Percentiles rank a stretch among this genome's conserved stretches.
phyloP scores from a whole-genome alignment of 2,888 invertebrate species.

The Sceliomorpha sp. region DNA sequence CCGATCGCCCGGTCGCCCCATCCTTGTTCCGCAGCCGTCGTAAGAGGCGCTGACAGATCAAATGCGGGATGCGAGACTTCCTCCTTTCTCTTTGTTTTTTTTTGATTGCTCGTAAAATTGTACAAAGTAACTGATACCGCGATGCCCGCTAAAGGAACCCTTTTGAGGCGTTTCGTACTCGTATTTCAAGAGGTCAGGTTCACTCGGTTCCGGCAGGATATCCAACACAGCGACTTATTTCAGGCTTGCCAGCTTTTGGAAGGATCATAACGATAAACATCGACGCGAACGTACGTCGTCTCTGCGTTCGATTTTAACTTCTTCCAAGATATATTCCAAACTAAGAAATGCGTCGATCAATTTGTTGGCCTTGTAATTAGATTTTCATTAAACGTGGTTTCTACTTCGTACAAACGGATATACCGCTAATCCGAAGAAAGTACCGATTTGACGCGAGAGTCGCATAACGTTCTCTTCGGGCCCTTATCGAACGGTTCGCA shows the following conservation, averaged over 20 bases:
- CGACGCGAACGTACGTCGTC: too few species aligned
- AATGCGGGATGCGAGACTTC: slow-evolving; percentile 47
- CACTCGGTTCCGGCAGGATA: slow-evolving; percentile 21
- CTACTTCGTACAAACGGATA: too few species aligned
- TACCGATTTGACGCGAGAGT: slow-evolving; percentile 33
- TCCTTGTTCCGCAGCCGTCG: slow-evolving; percentile 40
- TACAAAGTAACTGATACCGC: slow-evolving; percentile 49
- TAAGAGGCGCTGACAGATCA: slow-evolving; percentile 61
- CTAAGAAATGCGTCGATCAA: too few species aligned
- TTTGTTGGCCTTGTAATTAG: too few species aligned
- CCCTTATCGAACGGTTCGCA: slow-evolving; percentile 9
- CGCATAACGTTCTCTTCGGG: slow-evolving; percentile 32
- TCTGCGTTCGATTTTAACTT: too few species aligned
- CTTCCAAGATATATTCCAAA: too few species aligned
- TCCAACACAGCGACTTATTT: slow-evolving; percentile 4
- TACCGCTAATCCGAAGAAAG: background rate
- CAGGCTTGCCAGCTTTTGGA: background rate
- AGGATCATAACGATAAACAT: too few species aligned
- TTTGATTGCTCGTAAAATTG: slow-evolving; percentile 51
- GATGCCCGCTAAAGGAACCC: slow-evolving; percentile 19
- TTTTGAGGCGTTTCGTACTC: slow-evolving; percentile 22
- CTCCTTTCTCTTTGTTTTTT: slow-evolving; percentile 50
- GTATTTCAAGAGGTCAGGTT: slow-evolving; percentile 37
- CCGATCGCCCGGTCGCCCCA: too few species aligned
- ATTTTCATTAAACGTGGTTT: too few species aligned